Conservation (phyloP, 2,888 invertebrate genomes). For the Cosmorhoe ocellata region DNA sequence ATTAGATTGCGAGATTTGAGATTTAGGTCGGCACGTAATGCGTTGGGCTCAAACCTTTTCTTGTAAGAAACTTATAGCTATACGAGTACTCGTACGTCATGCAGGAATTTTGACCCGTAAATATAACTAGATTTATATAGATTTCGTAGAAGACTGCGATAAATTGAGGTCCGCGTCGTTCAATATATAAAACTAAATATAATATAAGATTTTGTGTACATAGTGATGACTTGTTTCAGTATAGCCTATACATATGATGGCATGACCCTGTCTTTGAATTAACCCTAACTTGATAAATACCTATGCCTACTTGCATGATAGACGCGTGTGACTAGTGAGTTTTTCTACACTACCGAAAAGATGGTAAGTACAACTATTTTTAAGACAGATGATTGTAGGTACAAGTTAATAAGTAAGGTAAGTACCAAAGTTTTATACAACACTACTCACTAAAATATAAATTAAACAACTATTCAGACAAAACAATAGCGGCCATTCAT, state of each 20-base stretch:
- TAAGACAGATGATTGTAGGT: too few species aligned
- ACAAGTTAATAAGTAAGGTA: too few species aligned
- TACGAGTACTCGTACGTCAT: too few species aligned
- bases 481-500: constrained; percentile 29
- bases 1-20: constrained; percentile 41
- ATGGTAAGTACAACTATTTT: too few species aligned
- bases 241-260: too few species aligned
- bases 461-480: constrained; percentile 14
- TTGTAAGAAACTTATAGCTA: constrained; percentile 17
- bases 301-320: too few species aligned
- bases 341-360: too few species aligned
- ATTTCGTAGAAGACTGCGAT: not conserved
- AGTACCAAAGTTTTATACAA: too few species aligned
- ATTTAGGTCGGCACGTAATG: constrained; percentile 36
- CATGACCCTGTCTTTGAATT: too few species aligned
- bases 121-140: too few species aligned
- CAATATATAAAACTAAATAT: constrained; percentile 6
- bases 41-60: constrained; percentile 29
- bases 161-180: constrained; percentile 13
- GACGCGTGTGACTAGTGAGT: too few species aligned
- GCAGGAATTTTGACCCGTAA: constrained; percentile 13
- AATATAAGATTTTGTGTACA: constrained; percentile 7
- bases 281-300: too few species aligned
- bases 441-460: constrained; percentile 7
- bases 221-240: not conserved